These are phyloP conservation scores for Antidorcas marsupialis DNA, from an alignment of 2,113 vertebrate genomes.

Conservation along the genomic window DNA sequence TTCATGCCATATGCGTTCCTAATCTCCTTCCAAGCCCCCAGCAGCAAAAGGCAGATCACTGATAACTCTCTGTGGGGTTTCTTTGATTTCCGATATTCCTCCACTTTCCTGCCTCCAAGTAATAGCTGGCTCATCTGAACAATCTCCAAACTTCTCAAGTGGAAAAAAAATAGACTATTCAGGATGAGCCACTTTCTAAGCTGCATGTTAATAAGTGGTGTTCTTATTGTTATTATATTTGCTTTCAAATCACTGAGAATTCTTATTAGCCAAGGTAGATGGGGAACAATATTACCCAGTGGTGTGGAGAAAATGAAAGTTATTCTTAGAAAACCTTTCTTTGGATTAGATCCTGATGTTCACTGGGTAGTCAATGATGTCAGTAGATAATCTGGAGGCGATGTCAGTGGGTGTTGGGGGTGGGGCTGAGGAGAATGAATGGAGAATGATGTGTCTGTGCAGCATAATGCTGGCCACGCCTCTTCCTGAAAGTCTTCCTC, in stretches of 20 bases:
- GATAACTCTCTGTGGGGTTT: slow-evolving; percentile 39
- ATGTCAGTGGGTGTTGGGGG: not conserved
- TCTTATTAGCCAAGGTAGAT: slow-evolving; percentile 48
- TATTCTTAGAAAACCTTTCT: slow-evolving; percentile 57
- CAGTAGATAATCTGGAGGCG: not conserved
- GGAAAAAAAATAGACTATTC: slow-evolving; percentile 52
- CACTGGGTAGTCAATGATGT: not conserved
- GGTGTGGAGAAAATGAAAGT: slow-evolving; percentile 54
- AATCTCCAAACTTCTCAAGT: slow-evolving; percentile 61
- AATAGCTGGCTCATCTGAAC: slow-evolving; percentile 44
- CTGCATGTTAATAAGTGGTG: slow-evolving; percentile 53
- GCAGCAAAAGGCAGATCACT: not conserved
- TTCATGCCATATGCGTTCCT: not conserved
- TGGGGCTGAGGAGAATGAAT: not conserved
- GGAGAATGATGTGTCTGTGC: not conserved
- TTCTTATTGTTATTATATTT: slow-evolving; percentile 55
- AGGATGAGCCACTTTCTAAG: slow-evolving; percentile 42
- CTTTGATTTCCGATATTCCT: slow-evolving; percentile 23
- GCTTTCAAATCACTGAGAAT: slow-evolving; percentile 67
- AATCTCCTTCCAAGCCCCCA: not conserved
- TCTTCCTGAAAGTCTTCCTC: not conserved
- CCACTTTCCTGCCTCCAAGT: not conserved
- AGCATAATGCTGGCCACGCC: accelerated
- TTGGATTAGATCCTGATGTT: slow-evolving; percentile 41
- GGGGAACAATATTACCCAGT: slow-evolving; percentile 47